Percentiles rank a stretch among this genome's conserved stretches.
Evolutionary conservation across 2,113 vertebrate species (phyloP).

Genomic region (Pungitius pungitius): DNA sequence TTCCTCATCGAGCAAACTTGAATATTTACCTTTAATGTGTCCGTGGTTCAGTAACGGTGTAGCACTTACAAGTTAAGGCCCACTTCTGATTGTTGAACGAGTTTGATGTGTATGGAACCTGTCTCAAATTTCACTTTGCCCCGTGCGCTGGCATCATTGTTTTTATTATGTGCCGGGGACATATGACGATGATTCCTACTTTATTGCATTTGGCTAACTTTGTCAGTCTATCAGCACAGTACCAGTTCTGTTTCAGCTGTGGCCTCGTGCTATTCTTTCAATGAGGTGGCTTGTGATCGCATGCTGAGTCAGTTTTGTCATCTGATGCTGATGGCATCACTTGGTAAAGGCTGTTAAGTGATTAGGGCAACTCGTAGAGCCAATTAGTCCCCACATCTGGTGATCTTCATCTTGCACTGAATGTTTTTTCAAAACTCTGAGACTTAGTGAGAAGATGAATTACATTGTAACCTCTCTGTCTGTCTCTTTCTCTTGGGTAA

Average conservation of each 20-base stretch:
- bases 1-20: no score
- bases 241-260: constrained; percentile 18
- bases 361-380: neutral
- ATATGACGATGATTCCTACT: constrained; percentile 3
- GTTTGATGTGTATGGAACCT: no score
- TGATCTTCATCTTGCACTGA: neutral
- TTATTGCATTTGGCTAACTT: constrained; percentile 7
- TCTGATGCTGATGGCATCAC: constrained; percentile 18
- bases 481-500: no score
- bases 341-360: neutral
- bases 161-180: neutral
- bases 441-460: no score
- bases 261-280: constrained; percentile 14
- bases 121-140: no score
- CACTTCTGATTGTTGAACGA: neutral
- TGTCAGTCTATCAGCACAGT: constrained; percentile 6
- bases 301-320: constrained; percentile 29
- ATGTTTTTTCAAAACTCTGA: no score
- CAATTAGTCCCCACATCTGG: constrained; percentile 9
- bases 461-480: no score
- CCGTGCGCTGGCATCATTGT: no score
- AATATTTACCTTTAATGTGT: no score
- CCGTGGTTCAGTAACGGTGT: no score
- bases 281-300: constrained; percentile 17
- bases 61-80: no score